These are phyloP conservation scores for Carcina quercana DNA, from an alignment of 2,888 invertebrate species.

Conservation along the genomic window DNA sequence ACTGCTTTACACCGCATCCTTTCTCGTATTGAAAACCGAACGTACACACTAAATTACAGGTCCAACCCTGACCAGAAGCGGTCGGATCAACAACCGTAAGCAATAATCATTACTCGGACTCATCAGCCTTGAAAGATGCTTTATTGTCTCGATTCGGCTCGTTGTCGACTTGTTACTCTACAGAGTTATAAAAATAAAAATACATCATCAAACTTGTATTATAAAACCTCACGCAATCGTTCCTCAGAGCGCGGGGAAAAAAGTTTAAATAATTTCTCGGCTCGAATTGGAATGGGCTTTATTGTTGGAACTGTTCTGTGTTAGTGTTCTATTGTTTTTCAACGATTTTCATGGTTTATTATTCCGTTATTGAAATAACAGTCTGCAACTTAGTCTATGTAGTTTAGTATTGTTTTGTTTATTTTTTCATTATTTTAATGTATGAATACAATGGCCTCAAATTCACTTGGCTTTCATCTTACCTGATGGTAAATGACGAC, in stretches of 20 bases:
- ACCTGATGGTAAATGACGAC: too few species aligned
- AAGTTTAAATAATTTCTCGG: slow-evolving; percentile 41
- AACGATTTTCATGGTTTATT: too few species aligned
- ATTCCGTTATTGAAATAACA: too few species aligned
- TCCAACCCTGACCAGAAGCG: slow-evolving; percentile 41
- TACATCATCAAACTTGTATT: slow-evolving; percentile 59
- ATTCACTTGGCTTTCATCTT: too few species aligned
- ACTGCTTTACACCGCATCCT: slow-evolving; percentile 5
- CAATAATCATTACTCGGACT: slow-evolving; percentile 66
- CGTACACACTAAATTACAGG: slow-evolving; percentile 38
- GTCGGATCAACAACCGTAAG: slow-evolving; percentile 56
- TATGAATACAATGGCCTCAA: too few species aligned
- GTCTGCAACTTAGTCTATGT: too few species aligned
- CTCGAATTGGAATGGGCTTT: slow-evolving; percentile 28
- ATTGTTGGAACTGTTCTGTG: slow-evolving; percentile 22
- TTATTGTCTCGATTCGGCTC: slow-evolving; percentile 67
- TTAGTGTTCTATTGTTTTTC: too few species aligned
- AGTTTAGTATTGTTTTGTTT: too few species aligned
- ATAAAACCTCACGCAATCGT: slow-evolving; percentile 56
- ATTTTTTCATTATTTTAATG: too few species aligned
- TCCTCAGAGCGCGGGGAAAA: slow-evolving; percentile 28
- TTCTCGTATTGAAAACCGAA: slow-evolving; percentile 13
- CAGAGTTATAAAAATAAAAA: slow-evolving; percentile 49
- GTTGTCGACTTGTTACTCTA: slow-evolving; percentile 66
- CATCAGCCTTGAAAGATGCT: slow-evolving; percentile 65